Conservation (phyloP, 2,888 invertebrate species). For the Agrochola lota region DNA sequence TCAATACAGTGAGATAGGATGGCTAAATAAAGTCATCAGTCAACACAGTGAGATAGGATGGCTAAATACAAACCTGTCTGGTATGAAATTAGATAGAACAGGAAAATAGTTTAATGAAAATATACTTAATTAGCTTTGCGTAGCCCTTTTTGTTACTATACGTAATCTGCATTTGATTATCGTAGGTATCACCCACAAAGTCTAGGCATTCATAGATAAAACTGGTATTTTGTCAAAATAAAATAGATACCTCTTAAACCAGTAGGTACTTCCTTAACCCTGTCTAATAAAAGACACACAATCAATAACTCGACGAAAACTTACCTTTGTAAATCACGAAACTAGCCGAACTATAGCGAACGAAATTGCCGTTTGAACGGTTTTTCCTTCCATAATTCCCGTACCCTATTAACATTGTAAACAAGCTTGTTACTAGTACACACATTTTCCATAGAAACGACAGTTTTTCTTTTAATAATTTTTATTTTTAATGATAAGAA, state of each 20-base stretch:
- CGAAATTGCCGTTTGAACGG: conserved; percentile 39
- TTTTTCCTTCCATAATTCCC: background rate
- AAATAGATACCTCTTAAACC: background rate
- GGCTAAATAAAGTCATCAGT: too few relatives aligned
- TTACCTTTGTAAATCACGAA: conserved; percentile 46
- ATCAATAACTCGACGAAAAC: conserved; percentile 35
- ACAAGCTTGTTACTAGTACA: conserved; percentile 1
- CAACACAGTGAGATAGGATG: too few relatives aligned
- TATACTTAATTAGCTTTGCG: too few relatives aligned
- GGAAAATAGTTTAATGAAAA: too few relatives aligned
- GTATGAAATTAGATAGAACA: background rate
- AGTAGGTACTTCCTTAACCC: too few relatives aligned
- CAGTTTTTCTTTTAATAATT: background rate
- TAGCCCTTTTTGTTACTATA: too few relatives aligned
- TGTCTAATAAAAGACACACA: conserved; percentile 27
- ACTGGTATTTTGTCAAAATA: background rate
- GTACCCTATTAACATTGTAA: conserved; percentile 26
- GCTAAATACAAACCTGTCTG: background rate
- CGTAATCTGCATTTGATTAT: background rate
- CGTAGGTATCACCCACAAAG: background rate
- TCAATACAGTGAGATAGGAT: too few relatives aligned
- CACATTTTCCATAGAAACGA: background rate
- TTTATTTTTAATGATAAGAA: conserved; percentile 31
- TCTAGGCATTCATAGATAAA: background rate
- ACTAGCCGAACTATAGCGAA: conserved; percentile 15